A percentile compares a stretch with the other conserved stretches of the same genome.
Conservation (phyloP, 2,797 vertebrate genomes). For the Dryobates pubescens region DNA sequence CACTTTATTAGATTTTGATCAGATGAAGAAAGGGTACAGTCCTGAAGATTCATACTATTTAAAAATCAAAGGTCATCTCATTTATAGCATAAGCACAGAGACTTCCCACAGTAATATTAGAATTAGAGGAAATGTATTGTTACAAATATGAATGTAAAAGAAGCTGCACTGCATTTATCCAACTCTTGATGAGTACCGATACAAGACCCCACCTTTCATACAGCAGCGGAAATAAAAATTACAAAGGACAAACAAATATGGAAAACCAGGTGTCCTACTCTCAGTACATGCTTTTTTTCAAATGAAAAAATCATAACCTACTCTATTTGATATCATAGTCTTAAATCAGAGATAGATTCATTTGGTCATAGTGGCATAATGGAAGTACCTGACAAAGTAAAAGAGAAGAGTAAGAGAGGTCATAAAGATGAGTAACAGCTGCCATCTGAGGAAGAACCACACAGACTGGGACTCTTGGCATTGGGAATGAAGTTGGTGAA, state of each 20-base stretch:
- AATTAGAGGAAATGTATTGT: constrained; percentile 12
- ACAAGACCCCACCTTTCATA: not conserved
- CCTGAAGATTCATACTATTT: not conserved
- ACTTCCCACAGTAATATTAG: not conserved
- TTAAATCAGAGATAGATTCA: not conserved
- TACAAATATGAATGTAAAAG: not conserved
- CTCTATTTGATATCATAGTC: not conserved
- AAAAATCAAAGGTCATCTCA: not conserved
- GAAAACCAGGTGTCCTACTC: not conserved
- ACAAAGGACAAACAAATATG: not conserved
- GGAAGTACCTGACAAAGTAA: not conserved
- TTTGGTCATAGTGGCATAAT: not conserved
- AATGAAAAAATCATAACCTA: not conserved
- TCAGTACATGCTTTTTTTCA: not conserved
- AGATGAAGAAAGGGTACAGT: not conserved
- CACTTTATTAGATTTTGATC: constrained; percentile 31
- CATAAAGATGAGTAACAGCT: not conserved
- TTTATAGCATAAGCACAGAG: not conserved
- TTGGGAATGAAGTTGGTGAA: not conserved
- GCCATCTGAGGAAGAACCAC: not conserved
- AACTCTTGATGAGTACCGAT: not conserved
- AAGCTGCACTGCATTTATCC: not conserved
- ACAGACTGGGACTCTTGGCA: not conserved
- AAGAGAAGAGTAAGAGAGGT: not conserved
- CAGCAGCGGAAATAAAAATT: not conserved